Base-by-base conservation (phyloP, 2,888 invertebrate genomes). In the Eristalis arbustorum region DNA sequence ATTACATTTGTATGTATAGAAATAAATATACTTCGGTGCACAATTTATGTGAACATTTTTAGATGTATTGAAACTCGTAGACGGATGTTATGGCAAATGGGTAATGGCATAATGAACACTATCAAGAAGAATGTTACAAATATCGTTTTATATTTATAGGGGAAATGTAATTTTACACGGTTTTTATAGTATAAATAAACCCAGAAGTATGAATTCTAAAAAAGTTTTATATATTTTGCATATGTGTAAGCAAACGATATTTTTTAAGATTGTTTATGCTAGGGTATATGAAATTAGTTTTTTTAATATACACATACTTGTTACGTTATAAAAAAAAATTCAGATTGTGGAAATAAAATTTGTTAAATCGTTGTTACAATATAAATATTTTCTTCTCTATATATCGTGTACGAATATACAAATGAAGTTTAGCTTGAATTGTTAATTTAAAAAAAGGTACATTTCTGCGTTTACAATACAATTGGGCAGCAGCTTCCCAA, bases 401-500 rank as follows among this genome's bases (percentile, higher is more conserved):
- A 37, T 13, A 13, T 1, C 6, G 31, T 10, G 0, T 8, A 31
- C 31, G 31, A 31, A 31, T 31, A 5, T 10, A 8, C 31, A 31
- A 31, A 31, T 10, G 1, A 8, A 31, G 31, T 31, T 31, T 5
- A 31, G 31, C 31, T 31, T 1, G 10, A 37, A 13, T 37, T 37
- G 13, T 37, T 37, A 11, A n/a, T n/a, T 37, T 37, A 37, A 37
- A 37, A 37, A 37, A 3, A 13, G 11, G 2, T 37, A 13, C 2
- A 3, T 13, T 37, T 37, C 2, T 37, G 37, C 3, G 13, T 13
- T 0, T 10, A 37, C 37, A 2, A 37, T 13, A 92, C 96, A 96
- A 89, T 94, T 93, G 83, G 96, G 95, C 89, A 94, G 92, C 77
- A 94, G 93, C 88, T 93, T 93, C 95, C 96, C 96, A 96, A 89